Evolutionary conservation across 2,113 vertebrate genomes (phyloP), one percentile per base, ranked within the genome.

Genomic region (Steatornis caripensis): DNA sequence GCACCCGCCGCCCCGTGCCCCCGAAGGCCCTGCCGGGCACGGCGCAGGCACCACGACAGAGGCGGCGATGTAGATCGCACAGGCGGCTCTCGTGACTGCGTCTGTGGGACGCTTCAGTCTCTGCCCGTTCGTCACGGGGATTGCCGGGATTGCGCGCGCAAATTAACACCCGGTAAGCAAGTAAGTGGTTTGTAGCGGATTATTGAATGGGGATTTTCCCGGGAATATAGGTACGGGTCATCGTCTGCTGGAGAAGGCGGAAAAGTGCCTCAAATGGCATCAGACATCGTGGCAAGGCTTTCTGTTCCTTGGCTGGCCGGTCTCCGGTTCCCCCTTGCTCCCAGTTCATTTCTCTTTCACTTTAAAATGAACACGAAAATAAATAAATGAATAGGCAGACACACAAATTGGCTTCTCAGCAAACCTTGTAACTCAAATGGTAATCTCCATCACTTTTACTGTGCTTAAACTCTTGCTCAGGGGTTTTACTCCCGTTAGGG

Each of bases 11-110:
- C 20, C 34, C 39, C 17, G 1, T 8, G 7, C 6, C 23, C 55
- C 16, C 39, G 4, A 2, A 27, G 26, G 12, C 46, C 49, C 23
- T 3, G 32, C 19, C n/a, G 4, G 32, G 58, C 13, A 18, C 5
- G 32, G 9, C 8, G 2, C 6, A 2, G 15, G n/a, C 36, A 3
- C 12, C 69, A 2, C 23, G 32, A 10, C 1, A 34, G 17, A 12
- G 32, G 20, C 9, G n/a, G 34, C 9, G 36, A 6, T 21, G 4
- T 1, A 6, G 34, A 6, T 3, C 8, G 15, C 0, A 4, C 10
- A 6, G 69, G 4, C 11, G n/a, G 30, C n/a, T 27, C 8, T 29
- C 13, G 20, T 2, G 26, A 5, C 4, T 6, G n/a, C 27, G 1
- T 10, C 1, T 11, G 23, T 8, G 49, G 14, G 61, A 11, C 6